Evolutionary conservation across 2,888 invertebrate species (phyloP).

Genomic region (Rhaphigaster nebulosa): DNA sequence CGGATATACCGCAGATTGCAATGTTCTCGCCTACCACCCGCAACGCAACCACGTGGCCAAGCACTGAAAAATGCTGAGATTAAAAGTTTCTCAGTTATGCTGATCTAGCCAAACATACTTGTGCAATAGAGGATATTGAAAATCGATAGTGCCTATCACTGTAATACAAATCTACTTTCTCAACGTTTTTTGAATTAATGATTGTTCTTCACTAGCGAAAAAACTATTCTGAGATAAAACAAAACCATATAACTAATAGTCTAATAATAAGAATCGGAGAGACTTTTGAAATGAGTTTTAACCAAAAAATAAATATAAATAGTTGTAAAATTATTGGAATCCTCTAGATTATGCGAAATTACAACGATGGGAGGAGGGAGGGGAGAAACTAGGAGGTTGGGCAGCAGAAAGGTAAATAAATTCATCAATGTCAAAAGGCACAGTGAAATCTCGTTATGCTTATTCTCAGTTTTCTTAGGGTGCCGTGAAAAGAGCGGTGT

Average conservation of each 20-base stretch:
- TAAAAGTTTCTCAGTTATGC: not conserved
- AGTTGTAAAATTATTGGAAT: not conserved
- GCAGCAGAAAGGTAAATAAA: not conserved
- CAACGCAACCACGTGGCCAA: constrained; percentile 7
- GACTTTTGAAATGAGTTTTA: not conserved
- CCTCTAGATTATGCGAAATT: not conserved
- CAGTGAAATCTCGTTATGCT: constrained; percentile 11
- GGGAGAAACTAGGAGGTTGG: not conserved
- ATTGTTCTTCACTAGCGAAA: not conserved
- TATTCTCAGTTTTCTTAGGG: not conserved
- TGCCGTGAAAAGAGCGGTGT: not conserved
- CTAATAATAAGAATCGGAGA: not conserved
- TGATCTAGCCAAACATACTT: not conserved
- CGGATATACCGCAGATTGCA: constrained; percentile 33
- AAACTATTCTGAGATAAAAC: no score
- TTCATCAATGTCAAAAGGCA: not conserved
- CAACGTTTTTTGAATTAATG: not conserved
- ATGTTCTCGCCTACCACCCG: not conserved
- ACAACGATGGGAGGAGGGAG: no score
- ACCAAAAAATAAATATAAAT: no score
- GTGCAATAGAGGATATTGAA: not conserved
- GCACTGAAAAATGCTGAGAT: not conserved
- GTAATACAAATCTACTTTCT: not conserved
- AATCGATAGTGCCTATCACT: not conserved
- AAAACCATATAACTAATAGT: not conserved